Percentiles rank a stretch among this genome's conserved stretches.
Conservation (phyloP, 2,797 vertebrate genomes). For the Podarcis lilfordi region DNA sequence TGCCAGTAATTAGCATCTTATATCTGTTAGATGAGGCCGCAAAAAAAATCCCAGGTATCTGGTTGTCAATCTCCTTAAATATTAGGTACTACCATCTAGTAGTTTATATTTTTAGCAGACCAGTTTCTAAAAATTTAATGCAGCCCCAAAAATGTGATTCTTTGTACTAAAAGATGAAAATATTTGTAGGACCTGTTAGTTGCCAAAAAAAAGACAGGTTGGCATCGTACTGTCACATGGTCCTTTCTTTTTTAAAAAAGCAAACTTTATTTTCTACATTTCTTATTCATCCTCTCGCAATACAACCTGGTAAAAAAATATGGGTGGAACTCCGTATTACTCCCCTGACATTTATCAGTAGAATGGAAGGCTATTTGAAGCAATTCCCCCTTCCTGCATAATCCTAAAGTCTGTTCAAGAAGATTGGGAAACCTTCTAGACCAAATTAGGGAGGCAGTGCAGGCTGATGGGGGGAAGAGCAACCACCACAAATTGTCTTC, state of each 20-base stretch:
- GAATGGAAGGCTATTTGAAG: background rate
- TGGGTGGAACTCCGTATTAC: background rate
- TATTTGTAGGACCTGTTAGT: background rate
- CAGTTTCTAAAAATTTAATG: constrained; percentile 42
- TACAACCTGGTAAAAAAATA: constrained; percentile 10
- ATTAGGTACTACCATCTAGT: background rate
- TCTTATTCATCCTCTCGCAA: background rate
- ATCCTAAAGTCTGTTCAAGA: background rate
- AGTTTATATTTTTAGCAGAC: constrained; percentile 43
- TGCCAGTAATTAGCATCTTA: constrained; percentile 28
- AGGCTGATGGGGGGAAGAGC: background rate
- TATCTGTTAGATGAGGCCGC: background rate
- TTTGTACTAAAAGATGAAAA: background rate
- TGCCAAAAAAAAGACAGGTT: background rate
- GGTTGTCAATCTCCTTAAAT: background rate
- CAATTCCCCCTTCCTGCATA: background rate
- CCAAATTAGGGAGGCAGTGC: background rate
- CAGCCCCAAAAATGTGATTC: background rate
- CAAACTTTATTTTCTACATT: background rate
- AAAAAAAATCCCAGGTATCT: background rate
- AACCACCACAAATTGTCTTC: background rate
- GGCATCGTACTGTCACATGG: background rate
- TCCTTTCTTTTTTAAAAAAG: background rate
- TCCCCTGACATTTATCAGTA: background rate
- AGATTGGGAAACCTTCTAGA: background rate